Conservation (phyloP, 2,113 vertebrate species). For the Cairina moschata region DNA sequence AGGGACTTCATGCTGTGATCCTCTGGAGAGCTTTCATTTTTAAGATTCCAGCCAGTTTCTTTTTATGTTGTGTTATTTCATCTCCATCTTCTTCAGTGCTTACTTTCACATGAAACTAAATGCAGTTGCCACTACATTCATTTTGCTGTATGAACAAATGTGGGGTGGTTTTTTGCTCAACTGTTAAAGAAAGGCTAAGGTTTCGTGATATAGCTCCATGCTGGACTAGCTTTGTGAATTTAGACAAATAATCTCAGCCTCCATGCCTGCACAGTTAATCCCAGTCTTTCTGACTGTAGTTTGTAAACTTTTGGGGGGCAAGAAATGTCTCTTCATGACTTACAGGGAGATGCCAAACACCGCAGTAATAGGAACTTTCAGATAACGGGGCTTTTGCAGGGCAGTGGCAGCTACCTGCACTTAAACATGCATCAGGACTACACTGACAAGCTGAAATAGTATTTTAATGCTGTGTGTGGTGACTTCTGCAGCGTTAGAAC, state of each 20-base stretch:
- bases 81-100: neutral
- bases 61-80: neutral
- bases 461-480: slow-evolving; percentile 18
- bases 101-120: neutral
- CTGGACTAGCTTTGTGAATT: neutral
- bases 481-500: slow-evolving; percentile 22
- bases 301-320: neutral
- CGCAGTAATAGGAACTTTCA: neutral
- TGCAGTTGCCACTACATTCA: fast-evolving
- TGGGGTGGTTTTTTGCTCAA: neutral
- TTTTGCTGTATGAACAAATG: neutral
- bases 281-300: neutral
- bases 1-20: neutral
- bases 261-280: neutral
- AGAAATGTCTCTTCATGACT: neutral
- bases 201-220: neutral
- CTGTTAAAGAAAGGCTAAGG: neutral
- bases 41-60: neutral
- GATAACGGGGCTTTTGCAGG: neutral
- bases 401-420: neutral
- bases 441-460: neutral
- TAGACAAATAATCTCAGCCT: neutral
- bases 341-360: neutral
- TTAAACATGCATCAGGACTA: slow-evolving; percentile 14
- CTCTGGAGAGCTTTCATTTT: slow-evolving; percentile 8